Evolutionary conservation across 2,797 vertebrate genomes (phyloP), one percentile per base, ranked within the genome.

Genomic region (Rhabdophis nuchalis): DNA sequence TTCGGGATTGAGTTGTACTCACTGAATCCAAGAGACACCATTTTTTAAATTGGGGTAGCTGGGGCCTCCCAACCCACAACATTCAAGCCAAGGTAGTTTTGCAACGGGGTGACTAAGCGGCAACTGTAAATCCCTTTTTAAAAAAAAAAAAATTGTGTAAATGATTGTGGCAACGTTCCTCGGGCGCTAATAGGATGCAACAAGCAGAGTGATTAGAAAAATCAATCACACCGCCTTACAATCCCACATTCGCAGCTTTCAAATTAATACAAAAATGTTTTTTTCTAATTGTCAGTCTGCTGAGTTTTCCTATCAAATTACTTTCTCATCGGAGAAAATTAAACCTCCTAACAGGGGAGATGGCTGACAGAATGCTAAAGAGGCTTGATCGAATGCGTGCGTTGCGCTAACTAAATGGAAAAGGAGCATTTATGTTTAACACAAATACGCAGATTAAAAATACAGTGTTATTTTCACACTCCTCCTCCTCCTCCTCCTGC

Each of bases 241-340:
- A 93, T 88, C 68, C 85, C 68, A 57, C 87, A 88, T 85, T 46
- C n/a, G 57, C 29, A 61, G 57, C 90, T 92, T 94, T 82, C 92
- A 93, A 72, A 90, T 92, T 72, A 95, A 92, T 88, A 94, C 29
- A 72, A 92, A 89, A 94, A 88, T 32, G 87, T 82, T 46, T 82
- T 46, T 82, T 61, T 93, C 92, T 88, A 92, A 93, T 61, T 88
- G 93, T 89, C 46, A 50, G 20, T 18, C 92, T 91, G 92, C 85
- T 10, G 87, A 32, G 72, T 72, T 94, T 91, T 46, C 60, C 91
- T 82, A 60, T 90, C 90, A 86, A 95, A 90, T 52, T 36, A 90
- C 54, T 72, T 86, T 32, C 89, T 54, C 56, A 29, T 29, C 46
- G 87, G 56, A 91, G 60, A 91, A 93, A 93, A 85, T 41, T 89